These are phyloP conservation scores for Microtus ochrogaster DNA, from an alignment of 2,113 vertebrate genomes.

Conservation along the genomic window DNA sequence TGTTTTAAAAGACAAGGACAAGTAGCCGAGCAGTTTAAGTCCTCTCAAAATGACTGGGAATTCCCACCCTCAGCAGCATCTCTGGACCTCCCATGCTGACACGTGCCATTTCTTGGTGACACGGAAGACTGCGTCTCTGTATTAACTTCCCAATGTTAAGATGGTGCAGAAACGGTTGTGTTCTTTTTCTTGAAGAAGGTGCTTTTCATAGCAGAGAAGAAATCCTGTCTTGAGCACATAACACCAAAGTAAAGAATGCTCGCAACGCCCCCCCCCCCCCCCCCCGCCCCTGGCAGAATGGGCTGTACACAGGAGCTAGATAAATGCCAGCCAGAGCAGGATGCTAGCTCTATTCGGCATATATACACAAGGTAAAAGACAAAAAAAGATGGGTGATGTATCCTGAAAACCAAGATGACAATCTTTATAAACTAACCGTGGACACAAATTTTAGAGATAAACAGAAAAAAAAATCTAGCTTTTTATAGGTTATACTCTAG, in stretches of 20 bases:
- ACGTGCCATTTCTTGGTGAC: conserved; percentile 11
- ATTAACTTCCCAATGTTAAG: conserved; percentile 64
- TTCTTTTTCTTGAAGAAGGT: conserved; percentile 46
- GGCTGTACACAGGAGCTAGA: background rate
- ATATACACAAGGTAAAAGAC: background rate
- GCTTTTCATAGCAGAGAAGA: conserved; percentile 46
- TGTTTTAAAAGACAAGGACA: conserved; percentile 40
- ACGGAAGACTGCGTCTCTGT: conserved; percentile 32
- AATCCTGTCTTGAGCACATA: background rate
- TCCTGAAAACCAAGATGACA: conserved; percentile 19
- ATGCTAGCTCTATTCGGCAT: background rate
- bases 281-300: background rate
- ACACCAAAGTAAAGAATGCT: background rate
- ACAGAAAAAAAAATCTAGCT: conserved; percentile 5
- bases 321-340: background rate
- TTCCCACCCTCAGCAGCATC: background rate
- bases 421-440: conserved; percentile 37
- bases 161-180: conserved; percentile 40
- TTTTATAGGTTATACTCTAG: background rate
- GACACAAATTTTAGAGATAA: conserved; percentile 11
- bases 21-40: background rate
- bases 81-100: background rate
- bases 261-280: background rate
- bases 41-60: conserved; percentile 16
- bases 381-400: background rate